Evolutionary conservation across 2,888 invertebrate genomes (phyloP).

Genomic region (Metacarcinus magister): DNA sequence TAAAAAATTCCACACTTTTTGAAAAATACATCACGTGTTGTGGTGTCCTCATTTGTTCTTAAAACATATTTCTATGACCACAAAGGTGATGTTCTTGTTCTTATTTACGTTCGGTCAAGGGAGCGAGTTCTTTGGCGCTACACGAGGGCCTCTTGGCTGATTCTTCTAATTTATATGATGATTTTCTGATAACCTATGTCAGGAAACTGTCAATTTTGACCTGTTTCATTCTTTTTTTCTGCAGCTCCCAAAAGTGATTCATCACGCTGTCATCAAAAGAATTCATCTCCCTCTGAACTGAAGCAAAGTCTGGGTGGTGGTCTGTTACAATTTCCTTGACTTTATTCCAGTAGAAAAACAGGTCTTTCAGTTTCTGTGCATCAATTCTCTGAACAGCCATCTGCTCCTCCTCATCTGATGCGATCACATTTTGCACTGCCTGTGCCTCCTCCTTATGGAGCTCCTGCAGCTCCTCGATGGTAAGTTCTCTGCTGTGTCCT

Average conservation of each 20-base stretch:
- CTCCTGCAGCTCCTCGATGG: too few species aligned
- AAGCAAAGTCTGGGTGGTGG: background rate
- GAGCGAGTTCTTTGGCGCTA: background rate
- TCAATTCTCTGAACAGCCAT: background rate
- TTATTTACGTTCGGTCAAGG: too few species aligned
- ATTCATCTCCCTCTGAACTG: background rate
- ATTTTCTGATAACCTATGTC: background rate
- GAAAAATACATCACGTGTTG: too few species aligned
- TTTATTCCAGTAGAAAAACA: background rate
- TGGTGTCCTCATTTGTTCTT: too few species aligned
- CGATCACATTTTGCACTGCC: background rate
- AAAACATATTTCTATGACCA: too few species aligned
- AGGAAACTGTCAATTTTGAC: too few species aligned
- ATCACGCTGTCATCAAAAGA: background rate
- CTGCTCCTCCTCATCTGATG: background rate
- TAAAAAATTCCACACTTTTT: too few species aligned
- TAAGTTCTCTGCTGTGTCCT: too few species aligned
- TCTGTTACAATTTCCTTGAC: background rate
- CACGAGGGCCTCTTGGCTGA: background rate
- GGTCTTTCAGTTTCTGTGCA: background rate
- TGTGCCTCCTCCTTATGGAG: background rate
- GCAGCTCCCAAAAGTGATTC: conserved; percentile 42
- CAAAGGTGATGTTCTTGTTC: too few species aligned
- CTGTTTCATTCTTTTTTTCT: too few species aligned
- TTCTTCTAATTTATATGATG: background rate